Evolutionary conservation across 1,140 invertebrate genomes (phyloP).

Genomic region (Drosophila setifemur): DNA sequence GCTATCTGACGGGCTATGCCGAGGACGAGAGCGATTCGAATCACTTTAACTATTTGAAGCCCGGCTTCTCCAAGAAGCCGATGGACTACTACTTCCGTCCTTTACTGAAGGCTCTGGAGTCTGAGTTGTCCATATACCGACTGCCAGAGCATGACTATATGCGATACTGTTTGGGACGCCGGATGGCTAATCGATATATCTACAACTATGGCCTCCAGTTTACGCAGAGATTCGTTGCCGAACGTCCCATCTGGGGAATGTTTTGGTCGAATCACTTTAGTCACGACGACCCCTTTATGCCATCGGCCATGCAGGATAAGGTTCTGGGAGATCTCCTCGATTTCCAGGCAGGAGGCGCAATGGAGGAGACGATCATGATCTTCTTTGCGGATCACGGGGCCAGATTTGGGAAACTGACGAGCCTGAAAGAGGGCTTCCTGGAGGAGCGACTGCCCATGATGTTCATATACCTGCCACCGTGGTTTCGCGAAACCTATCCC

Average conservation of each 20-base stretch:
- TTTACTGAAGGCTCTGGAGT: constrained; percentile 86
- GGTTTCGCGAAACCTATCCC: constrained; percentile 87
- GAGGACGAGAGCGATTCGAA: constrained; percentile 90
- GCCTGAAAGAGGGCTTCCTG: constrained; percentile 87
- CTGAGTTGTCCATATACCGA: constrained; percentile 2
- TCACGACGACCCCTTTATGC: constrained; percentile 89
- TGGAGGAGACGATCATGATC: constrained; percentile 88
- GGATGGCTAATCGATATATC: constrained; percentile 84
- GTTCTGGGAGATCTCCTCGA: constrained; percentile 85
- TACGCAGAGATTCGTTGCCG: constrained; percentile 66
- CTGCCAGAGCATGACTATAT: constrained; percentile 7
- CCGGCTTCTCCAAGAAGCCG: constrained; percentile 90
- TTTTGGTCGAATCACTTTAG: constrained; percentile 91
- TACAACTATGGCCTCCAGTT: constrained; percentile 85
- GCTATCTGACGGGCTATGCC: constrained; percentile 90
- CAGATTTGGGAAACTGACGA: constrained; percentile 89
- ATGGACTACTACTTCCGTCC: constrained; percentile 92
- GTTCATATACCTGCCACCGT: constrained; percentile 89
- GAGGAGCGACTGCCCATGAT: constrained; percentile 95
- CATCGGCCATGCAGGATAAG: constrained; percentile 86
- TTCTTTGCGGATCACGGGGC: constrained; percentile 96
- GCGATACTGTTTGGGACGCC: constrained; percentile 84
- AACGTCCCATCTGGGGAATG: constrained; percentile 87
- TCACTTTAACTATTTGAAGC: constrained; percentile 90
- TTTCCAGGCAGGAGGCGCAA: constrained; percentile 84